Evolutionary conservation across 2,113 vertebrate species (phyloP).

Genomic region (Tapirus terrestris): DNA sequence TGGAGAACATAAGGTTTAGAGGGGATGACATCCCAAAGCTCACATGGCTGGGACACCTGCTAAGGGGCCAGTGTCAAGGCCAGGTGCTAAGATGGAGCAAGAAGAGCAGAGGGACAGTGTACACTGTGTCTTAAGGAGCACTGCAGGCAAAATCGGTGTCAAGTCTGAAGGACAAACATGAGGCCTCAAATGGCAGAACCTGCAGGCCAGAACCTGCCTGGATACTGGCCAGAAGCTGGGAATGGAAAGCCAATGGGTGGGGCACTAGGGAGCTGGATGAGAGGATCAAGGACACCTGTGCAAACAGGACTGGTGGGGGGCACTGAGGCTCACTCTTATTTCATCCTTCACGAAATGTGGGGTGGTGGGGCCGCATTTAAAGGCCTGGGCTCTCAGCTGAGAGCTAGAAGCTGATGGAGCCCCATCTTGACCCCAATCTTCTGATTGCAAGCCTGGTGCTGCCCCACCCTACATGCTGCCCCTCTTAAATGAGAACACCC

Average conservation of each 20-base stretch:
- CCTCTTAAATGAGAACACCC: neutral
- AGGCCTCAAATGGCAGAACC: too few species aligned
- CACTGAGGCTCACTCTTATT: too few species aligned
- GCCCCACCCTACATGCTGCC: too few species aligned
- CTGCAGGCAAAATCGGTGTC: fast-evolving
- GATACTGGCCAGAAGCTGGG: neutral
- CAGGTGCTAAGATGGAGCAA: neutral
- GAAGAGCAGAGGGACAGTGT: neutral
- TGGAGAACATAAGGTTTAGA: neutral
- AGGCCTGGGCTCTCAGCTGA: neutral
- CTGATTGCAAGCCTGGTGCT: neutral
- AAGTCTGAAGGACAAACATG: neutral
- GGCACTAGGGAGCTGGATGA: neutral
- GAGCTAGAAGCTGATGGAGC: neutral
- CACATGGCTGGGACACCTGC: neutral
- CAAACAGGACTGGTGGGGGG: too few species aligned
- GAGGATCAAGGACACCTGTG: neutral
- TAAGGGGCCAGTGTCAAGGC: neutral
- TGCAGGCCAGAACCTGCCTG: neutral
- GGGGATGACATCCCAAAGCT: neutral
- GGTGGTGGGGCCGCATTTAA: neutral
- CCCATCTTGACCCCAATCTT: neutral
- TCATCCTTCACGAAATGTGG: fast-evolving
- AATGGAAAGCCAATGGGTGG: fast-evolving
- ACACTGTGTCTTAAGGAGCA: neutral